phyloP scores from a whole-genome alignment of 2,888 invertebrate genomes.

The Deroplatys truncata region DNA sequence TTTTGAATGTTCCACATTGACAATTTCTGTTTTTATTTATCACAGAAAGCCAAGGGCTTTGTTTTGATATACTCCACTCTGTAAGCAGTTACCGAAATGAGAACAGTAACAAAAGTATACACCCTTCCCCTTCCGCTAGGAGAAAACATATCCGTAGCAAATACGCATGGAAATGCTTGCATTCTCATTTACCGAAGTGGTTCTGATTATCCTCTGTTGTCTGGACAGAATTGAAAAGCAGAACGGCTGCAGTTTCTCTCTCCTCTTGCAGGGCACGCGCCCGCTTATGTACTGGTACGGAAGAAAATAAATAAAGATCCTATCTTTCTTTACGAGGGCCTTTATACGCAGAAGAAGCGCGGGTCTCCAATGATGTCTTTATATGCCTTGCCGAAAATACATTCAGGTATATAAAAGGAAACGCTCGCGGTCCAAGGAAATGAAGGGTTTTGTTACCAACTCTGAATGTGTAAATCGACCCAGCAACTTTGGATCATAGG shows the following conservation, averaged over 20 bases:
- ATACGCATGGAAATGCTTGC: neutral
- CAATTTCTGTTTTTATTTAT: neutral
- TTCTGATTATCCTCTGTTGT: neutral
- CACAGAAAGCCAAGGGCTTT: neutral
- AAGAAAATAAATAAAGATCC: neutral
- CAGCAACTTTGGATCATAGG: neutral
- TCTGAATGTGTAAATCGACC: neutral
- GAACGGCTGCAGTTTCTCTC: neutral
- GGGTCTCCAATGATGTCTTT: neutral
- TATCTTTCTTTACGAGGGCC: neutral
- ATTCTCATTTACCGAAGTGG: neutral
- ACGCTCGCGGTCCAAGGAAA: neutral
- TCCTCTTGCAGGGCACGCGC: neutral
- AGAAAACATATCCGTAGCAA: neutral
- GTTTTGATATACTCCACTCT: neutral
- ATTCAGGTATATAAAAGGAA: neutral
- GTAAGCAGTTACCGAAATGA: neutral
- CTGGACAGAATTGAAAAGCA: neutral
- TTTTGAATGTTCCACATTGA: neutral
- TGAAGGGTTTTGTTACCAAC: neutral
- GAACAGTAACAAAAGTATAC: neutral
- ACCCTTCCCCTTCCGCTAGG: neutral
- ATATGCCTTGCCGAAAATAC: neutral
- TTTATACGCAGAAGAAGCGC: neutral
- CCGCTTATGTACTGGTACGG: neutral